A percentile compares a stretch with the other conserved stretches of the same genome.
Conservation (phyloP, 2,797 vertebrate species). For the Coilia nasus region DNA sequence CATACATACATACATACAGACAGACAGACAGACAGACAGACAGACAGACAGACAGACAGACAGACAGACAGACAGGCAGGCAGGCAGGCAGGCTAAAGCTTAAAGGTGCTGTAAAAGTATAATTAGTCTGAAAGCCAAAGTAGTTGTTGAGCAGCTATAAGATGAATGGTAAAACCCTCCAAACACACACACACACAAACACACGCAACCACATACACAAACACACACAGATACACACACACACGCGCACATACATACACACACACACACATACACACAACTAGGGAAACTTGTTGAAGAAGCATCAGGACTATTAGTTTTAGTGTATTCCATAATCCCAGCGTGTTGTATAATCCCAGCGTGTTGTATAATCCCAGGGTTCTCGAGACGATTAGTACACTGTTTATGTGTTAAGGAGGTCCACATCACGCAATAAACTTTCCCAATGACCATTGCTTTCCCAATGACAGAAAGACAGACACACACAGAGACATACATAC, state of each 20-base stretch:
- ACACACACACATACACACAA: background rate
- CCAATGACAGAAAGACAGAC: background rate
- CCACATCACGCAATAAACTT: background rate
- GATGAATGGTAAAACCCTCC: background rate
- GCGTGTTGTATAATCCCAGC: background rate
- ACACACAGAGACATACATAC: background rate
- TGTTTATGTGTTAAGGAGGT: background rate
- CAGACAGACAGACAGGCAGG: too few species aligned
- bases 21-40: background rate
- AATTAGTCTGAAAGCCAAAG: conserved; percentile 13
- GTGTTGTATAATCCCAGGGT: background rate
- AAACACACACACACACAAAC: background rate
- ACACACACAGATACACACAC: background rate
- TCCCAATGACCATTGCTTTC: background rate
- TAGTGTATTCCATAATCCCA: background rate
- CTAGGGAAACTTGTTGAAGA: background rate
- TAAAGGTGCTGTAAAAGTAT: background rate
- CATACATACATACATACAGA: too few species aligned
- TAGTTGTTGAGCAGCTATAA: background rate
- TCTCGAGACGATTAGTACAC: background rate
- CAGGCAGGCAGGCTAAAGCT: background rate
- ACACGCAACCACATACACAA: background rate
- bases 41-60: conserved; percentile 22
- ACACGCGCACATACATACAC: background rate
- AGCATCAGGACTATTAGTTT: background rate